Base-by-base conservation (phyloP, 2,797 vertebrate species). In the Pseudochaenichthys georgianus region DNA sequence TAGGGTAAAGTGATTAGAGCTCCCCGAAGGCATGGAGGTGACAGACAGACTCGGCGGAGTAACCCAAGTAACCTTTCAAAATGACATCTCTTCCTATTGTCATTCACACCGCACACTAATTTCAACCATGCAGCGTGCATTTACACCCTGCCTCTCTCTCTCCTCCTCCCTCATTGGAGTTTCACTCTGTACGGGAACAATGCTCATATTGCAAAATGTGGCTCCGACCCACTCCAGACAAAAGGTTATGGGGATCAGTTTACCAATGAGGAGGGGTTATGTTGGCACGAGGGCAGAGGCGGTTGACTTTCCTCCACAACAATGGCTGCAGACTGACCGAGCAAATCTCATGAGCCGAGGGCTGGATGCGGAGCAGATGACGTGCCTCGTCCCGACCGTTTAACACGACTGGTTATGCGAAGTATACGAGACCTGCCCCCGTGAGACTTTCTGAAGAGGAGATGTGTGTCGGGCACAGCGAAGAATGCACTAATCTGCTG, bases 401-500 rank as follows among this genome's bases (percentile, higher is more conserved):
- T 95, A 96, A 95, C 96, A 93, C 86, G 73, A 86, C 83, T 89
- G 77, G 79, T 88, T 90, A 86, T 92, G 90, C 89, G 93, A 93
- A 88, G 81, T 92, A 48, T 48, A 92, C 82, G 90, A 90, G 94
- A 87, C 83, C 92, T 86, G 76, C 91, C 93, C 93, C 93, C 87
- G 61, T 91, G 94, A 95, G 95, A 96, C 94, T 93, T 94, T 95
- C 75, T 94, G 93, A 94, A 73, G 94, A 94, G 93, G 93, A 96
- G 95, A 95, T 96, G 94, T 95, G 94, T 95, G 95, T 95, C 91
- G 93, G 94, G 93, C 94, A 93, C 94, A 93, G 93, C 95, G 93
- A 96, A 96, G 95, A 96, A 96, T 96, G 94, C 91, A 94, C 95
- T 96, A 96, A 96, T 96, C 96, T 96, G 95, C 90, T 96, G 95